A percentile compares a stretch with the other conserved stretches of the same genome.
These are phyloP conservation scores for Scylla paramamosain DNA, from an alignment of 1,140 invertebrate species.

Conservation along the genomic window DNA sequence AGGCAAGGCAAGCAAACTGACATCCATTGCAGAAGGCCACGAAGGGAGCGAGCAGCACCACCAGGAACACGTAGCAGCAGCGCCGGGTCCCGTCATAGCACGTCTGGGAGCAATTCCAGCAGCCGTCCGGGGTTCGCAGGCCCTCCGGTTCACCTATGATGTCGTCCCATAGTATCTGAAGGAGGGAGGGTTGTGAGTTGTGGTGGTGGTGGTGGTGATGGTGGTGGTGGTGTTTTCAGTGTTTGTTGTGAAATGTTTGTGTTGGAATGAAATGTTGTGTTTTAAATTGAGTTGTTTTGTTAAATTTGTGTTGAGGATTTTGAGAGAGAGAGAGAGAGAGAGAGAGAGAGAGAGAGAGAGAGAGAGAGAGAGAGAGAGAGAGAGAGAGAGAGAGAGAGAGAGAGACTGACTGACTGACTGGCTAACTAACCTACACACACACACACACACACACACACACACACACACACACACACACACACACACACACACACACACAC, in stretches of 20 bases:
- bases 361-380: constrained; percentile 50
- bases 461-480: too few species aligned
- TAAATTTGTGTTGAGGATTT: not conserved
- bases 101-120: constrained; percentile 86
- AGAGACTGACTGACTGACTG: not conserved
- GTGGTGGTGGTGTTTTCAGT: not conserved
- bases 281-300: not conserved
- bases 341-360: constrained; percentile 52
- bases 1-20: constrained; percentile 88
- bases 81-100: constrained; percentile 87
- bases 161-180: constrained; percentile 88
- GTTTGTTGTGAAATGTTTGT: not conserved
- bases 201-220: not conserved
- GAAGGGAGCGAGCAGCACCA: constrained; percentile 85
- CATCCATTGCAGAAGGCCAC: constrained; percentile 86
- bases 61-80: constrained; percentile 87
- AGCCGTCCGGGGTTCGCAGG: constrained; percentile 87
- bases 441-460: too few species aligned
- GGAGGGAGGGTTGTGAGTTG: not conserved
- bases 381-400: constrained; percentile 42
- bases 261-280: not conserved
- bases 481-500: too few species aligned
- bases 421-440: too few species aligned
- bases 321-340: constrained; percentile 36
- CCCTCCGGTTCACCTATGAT: constrained; percentile 89